Base-by-base conservation (phyloP, 2,888 invertebrate species). In the Dendrolimus pini region DNA sequence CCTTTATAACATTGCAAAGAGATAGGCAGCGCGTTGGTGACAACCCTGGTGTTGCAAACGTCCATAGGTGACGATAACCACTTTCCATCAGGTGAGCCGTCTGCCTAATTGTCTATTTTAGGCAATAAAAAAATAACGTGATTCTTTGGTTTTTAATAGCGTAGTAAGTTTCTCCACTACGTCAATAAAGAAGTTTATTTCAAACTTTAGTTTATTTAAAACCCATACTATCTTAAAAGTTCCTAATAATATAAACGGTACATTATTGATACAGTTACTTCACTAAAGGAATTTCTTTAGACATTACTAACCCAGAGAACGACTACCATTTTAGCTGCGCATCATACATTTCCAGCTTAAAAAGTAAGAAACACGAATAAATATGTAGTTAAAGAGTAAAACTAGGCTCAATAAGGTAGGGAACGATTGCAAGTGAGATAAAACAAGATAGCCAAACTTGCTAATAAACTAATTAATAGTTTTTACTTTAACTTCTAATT, bases 261-360 rank as follows among this genome's bases (percentile, higher is more conserved):
- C 30, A 30, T 30, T 30, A 30, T 30, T 30, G 30, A 30, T 30
- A 30, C 30, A 42, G 56, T 52, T 56, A 52, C 52, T 75, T 71
- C 63, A 66, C 70, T 71, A 68, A 52, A 59, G 60, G 57, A 60
- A 63, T 60, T 68, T 63, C 61, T 58, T 58, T 41, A 52, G 54
- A 55, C 59, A 52, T 55, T 59, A 30, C 30, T 3, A 30, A 30
- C 3, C 30, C 30, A 30, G 3, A 30, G 30, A 30, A 6, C 30
- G 30, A 30, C 30, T 30, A 30, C 30, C 30, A 30, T 30, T 30
- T 30, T 30, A 30, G 30, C 30, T 30, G 30, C 30, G 30, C 30
- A 30, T 30, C 30, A 30, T 30, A 30, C 6, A 30, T 30, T 30
- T 30, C 30, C 30, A 30, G 30, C 30, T 30, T 30, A 30, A 30